Evolutionary conservation across 2,113 vertebrate genomes (phyloP).

Genomic region (Eidolon helvum): DNA sequence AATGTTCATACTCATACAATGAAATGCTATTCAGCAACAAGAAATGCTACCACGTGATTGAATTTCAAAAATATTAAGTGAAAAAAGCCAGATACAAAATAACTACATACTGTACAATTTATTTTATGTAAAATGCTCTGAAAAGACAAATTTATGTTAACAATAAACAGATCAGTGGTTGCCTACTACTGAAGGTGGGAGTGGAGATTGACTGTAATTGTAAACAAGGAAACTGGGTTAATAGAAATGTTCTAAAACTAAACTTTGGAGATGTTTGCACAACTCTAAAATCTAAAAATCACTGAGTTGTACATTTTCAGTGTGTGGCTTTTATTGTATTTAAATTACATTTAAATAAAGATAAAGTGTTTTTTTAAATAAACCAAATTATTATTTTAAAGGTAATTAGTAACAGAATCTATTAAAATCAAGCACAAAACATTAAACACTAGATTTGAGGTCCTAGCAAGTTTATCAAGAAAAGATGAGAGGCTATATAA

Average conservation of each 20-base stretch:
- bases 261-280: neutral
- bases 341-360: neutral
- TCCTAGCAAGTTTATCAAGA: neutral
- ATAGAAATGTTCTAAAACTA: neutral
- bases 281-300: neutral
- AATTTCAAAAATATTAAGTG: neutral
- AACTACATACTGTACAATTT: neutral
- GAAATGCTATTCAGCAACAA: neutral
- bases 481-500: neutral
- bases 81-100: neutral
- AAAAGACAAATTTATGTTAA: neutral
- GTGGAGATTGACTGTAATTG: neutral
- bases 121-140: neutral
- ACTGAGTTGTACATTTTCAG: neutral
- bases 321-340: neutral
- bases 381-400: neutral
- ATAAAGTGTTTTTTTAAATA: neutral
- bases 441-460: neutral
- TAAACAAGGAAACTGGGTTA: neutral
- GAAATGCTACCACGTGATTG: neutral
- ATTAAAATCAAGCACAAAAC: neutral
- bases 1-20: neutral
- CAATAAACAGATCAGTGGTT: neutral
- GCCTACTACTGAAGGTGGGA: neutral
- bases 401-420: neutral